These are phyloP conservation scores for Macrochelys suwanniensis DNA, from an alignment of 2,797 vertebrate species.

Conservation along the genomic window DNA sequence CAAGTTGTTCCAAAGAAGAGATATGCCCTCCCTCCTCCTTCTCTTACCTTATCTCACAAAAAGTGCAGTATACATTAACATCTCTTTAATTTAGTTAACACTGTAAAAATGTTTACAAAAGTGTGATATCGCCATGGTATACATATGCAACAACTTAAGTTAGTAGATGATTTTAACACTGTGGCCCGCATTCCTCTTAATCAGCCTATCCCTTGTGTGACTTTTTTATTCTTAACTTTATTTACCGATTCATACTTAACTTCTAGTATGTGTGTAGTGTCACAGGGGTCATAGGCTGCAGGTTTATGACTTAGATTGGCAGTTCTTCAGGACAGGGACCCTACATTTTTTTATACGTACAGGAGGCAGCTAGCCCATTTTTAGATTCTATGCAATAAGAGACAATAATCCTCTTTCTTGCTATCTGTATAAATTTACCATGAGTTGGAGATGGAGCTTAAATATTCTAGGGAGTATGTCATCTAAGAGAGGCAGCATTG, in stretches of 20 bases:
- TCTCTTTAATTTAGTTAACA: neutral
- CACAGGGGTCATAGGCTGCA: neutral
- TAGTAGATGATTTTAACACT: neutral
- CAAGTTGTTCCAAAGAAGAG: neutral
- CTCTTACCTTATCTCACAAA: neutral
- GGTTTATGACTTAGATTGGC: neutral
- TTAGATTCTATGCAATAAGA: neutral
- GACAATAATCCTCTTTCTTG: conserved; percentile 42
- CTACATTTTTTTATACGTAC: neutral
- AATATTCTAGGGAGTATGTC: conserved; percentile 65
- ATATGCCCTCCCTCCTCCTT: conserved; percentile 3
- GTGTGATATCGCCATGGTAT: neutral
- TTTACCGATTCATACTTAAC: neutral
- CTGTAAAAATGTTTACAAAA: neutral
- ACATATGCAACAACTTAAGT: neutral
- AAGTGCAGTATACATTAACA: neutral
- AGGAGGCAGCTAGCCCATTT: neutral
- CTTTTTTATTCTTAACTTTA: neutral
- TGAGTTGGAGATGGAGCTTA: conserved; percentile 78
- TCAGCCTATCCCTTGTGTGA: rapidly evolving
- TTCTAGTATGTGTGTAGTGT: neutral
- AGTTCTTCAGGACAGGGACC: neutral
- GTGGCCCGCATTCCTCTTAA: neutral
- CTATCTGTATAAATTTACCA: conserved; percentile 72
- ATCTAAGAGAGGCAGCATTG: conserved; percentile 41